Conservation (phyloP, 2,888 invertebrate genomes). For the Liopterus haemorrhoidalis region DNA sequence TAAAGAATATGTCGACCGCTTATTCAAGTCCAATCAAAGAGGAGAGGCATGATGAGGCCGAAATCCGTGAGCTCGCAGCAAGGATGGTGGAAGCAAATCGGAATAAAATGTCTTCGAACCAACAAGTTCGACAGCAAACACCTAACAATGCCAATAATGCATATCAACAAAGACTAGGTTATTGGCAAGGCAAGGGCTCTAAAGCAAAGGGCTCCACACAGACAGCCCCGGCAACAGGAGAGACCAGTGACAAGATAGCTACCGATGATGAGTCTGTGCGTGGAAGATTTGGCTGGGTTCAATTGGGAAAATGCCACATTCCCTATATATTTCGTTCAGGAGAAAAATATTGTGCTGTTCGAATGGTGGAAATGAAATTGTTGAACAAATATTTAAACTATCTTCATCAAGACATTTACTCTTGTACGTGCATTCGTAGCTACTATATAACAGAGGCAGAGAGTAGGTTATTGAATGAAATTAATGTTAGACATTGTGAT, state of each 20-base stretch:
- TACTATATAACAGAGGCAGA: constrained; percentile 90
- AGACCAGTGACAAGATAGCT: constrained; percentile 45
- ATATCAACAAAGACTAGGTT: constrained; percentile 55
- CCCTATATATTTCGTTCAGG: constrained; percentile 81
- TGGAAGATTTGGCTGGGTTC: constrained; percentile 87
- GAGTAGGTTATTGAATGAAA: constrained; percentile 83
- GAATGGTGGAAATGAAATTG: constrained; percentile 87
- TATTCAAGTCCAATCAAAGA: constrained; percentile 52
- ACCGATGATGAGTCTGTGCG: constrained; percentile 70
- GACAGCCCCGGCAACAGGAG: constrained; percentile 42
- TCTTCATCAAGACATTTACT: constrained; percentile 83
- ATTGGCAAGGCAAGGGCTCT: constrained; percentile 45
- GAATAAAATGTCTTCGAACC: constrained; percentile 51
- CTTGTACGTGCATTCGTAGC: constrained; percentile 85
- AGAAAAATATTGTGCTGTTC: constrained; percentile 87
- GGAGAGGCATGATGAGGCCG: constrained; percentile 77
- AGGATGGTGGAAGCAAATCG: constrained; percentile 81
- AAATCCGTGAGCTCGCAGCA: constrained; percentile 79
- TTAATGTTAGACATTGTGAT: constrained; percentile 88
- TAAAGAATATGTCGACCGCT: constrained; percentile 19
- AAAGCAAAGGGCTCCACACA: constrained; percentile 38
- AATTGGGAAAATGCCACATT: constrained; percentile 76
- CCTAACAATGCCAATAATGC: constrained; percentile 29
- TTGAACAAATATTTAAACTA: constrained; percentile 83
- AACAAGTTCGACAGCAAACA: constrained; percentile 30